Conservation (phyloP, 2,113 vertebrate genomes). For the Gymnorhina tibicen region DNA sequence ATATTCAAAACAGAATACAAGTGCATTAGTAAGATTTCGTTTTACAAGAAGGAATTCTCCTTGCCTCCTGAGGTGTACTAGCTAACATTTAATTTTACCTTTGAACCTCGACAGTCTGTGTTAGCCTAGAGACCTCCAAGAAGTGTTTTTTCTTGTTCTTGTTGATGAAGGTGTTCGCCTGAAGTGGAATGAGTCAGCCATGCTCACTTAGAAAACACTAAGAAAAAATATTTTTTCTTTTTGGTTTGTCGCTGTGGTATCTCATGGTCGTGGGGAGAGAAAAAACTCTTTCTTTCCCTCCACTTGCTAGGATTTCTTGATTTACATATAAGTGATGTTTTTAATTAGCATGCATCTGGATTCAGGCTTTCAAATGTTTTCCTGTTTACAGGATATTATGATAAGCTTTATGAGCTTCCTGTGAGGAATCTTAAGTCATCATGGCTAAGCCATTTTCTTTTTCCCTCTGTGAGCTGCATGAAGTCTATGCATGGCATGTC, state of each 20-base stretch:
- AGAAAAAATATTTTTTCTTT: background rate
- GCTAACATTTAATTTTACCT: background rate
- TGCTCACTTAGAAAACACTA: background rate
- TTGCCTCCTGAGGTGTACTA: background rate
- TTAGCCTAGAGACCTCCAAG: background rate
- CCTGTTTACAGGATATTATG: background rate
- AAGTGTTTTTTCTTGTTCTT: background rate
- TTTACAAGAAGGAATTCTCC: background rate
- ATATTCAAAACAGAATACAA: background rate
- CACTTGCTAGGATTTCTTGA: background rate
- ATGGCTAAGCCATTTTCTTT: background rate
- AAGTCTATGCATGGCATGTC: background rate
- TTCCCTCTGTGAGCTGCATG: background rate
- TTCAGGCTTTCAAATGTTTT: conserved; percentile 11
- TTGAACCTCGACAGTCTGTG: background rate
- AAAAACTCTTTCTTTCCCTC: background rate
- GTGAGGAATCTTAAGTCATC: background rate
- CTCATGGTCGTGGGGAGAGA: accelerated
- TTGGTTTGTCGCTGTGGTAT: background rate
- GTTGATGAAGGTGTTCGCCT: background rate
- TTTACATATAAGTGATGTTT: background rate
- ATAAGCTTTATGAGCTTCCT: background rate
- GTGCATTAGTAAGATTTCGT: background rate
- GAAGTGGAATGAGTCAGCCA: background rate
- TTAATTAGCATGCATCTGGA: background rate